Evolutionary conservation across 2,113 vertebrate species (phyloP).

Genomic region (Microcebus ravelobensis): DNA sequence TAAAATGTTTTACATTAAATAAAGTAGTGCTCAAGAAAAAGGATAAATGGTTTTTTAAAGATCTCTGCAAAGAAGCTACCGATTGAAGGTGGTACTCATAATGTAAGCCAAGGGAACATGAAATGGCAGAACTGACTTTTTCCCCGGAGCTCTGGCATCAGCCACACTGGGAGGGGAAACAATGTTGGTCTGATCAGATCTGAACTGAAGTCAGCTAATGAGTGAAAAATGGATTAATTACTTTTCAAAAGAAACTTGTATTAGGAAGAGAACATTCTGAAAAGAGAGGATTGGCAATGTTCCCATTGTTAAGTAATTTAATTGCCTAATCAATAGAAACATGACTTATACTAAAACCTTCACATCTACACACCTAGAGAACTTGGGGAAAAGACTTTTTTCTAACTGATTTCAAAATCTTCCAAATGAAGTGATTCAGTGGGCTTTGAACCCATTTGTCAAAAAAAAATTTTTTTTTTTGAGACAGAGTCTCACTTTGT

Average conservation of each 20-base stretch:
- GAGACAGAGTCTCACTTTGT: too few species aligned
- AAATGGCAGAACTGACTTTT: neutral
- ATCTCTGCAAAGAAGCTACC: neutral
- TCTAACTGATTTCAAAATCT: neutral
- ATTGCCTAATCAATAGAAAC: neutral
- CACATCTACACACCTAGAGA: neutral
- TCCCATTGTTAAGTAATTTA: neutral
- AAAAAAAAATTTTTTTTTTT: neutral
- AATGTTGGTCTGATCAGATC: neutral
- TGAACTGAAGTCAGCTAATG: neutral
- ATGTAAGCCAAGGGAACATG: neutral
- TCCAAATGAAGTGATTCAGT: neutral
- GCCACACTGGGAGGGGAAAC: neutral
- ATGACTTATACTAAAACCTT: neutral
- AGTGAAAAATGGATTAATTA: neutral
- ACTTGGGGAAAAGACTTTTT: neutral
- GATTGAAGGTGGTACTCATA: neutral
- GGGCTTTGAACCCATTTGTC: neutral
- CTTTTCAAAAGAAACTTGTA: neutral
- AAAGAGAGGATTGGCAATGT: neutral
- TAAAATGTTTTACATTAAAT: constrained; percentile 19
- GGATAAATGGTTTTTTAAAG: neutral
- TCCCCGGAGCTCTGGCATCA: neutral
- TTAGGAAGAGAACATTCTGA: neutral
- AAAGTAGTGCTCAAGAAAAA: neutral